Base-by-base conservation (phyloP, 92 coral and sea anemone genomes). In the Diadumene lineata region DNA sequence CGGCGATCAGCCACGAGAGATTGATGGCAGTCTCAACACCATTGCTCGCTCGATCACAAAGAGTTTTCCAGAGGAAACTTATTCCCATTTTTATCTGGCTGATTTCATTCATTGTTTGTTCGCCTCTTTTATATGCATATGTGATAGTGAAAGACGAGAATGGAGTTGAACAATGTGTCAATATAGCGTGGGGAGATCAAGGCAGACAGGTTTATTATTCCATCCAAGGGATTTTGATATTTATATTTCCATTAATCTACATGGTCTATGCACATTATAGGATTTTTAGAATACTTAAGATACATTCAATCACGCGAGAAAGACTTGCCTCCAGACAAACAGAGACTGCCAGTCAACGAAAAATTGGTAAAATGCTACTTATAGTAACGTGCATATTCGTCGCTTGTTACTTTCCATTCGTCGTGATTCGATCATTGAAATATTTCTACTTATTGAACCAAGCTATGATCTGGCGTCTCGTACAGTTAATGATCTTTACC, bases 131-230 rank as follows among this genome's bases (percentile, higher is more conserved):
- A 26, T 84, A 91, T 70, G 98, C 94, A 1, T 94, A 94, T 79
- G 74, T 78, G 66, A 82, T 86, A 11, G 72, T 70, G 51, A 44
- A 32, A 56, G 79, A 82, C 6, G 72, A 77, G 7, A 56, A 69
- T 19, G 74, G 62, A 3, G 84, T 71, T 21, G 71, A 69, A 23
- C 66, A 85, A 34, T 94, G 98, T 60, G 85, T 84, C 43, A 94
- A 94, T 76, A 79, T 72, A 21, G 68, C 83, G 43, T 91, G 92
- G 88, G 87, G 90, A 25, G 92, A 85, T 63, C 22, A 32, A 2
- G 89, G 90, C 6, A 80, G 98, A 34, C 98, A 91, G 68, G 78
- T 84, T 11, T 94, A 94, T 64, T 94, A 94, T 64, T 75, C 93
- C 2, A 30, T 91, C 7, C 98, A 94, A 72, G 98, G 92, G 8